Evolutionary conservation across 2,113 vertebrate genomes (phyloP).

Genomic region (Struthidea cinerea): DNA sequence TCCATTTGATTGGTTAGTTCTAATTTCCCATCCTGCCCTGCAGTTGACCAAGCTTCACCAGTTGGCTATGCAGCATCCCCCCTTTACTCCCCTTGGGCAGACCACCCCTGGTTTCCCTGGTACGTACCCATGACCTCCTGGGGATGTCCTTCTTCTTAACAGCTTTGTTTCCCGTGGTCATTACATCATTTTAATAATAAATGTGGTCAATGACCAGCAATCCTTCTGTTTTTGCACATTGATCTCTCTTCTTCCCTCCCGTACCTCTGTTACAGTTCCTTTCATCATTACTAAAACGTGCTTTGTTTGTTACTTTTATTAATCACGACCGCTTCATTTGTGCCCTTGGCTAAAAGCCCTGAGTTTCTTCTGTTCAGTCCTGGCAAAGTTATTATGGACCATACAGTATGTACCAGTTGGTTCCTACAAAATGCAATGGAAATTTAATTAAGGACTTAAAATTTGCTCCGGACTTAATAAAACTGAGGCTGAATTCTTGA

Average conservation of each 20-base stretch:
- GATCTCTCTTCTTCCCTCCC: conserved; percentile 42
- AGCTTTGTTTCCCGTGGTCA: conserved; percentile 80
- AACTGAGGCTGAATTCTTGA: neutral
- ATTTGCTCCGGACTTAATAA: neutral
- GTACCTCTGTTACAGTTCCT: conserved; percentile 34
- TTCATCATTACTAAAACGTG: conserved; percentile 27
- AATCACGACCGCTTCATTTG: conserved; percentile 23
- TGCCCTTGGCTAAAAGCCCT: conserved; percentile 22
- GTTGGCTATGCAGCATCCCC: conserved; percentile 98
- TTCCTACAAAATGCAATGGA: neutral
- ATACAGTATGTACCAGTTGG: conserved; percentile 35
- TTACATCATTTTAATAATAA: conserved; percentile 77
- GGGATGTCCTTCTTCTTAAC: conserved; percentile 87
- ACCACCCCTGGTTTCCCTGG: conserved; percentile 97
- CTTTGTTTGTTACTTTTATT: conserved; percentile 55
- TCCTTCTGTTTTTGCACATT: conserved; percentile 61
- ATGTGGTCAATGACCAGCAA: conserved; percentile 71
- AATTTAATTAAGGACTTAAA: neutral
- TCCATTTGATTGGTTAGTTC: conserved; percentile 95
- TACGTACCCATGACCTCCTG: conserved; percentile 92
- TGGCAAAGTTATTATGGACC: conserved; percentile 18
- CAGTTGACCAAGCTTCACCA: conserved; percentile 99
- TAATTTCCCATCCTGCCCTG: conserved; percentile 98
- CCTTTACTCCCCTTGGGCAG: conserved; percentile 97
- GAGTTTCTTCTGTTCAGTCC: conserved; percentile 15